Evolutionary conservation across 2,888 invertebrate genomes (phyloP).

Genomic region (Galeruca laticollis): DNA sequence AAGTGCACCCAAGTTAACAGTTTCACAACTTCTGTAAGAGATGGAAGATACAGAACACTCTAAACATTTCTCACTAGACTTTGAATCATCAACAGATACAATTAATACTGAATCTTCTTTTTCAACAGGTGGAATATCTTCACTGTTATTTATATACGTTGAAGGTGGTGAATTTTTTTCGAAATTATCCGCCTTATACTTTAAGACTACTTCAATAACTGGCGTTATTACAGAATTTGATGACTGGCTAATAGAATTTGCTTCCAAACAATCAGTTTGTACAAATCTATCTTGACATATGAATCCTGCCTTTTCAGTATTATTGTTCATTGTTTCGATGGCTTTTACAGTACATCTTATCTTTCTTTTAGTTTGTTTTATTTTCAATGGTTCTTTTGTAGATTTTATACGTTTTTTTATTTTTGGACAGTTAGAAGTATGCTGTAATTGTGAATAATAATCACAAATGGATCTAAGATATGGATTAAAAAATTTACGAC

Average conservation of each 20-base stretch:
- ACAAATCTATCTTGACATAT: not conserved
- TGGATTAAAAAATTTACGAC: not conserved
- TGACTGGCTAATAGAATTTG: not conserved
- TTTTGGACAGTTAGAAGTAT: not conserved
- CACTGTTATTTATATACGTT: too few relatives aligned
- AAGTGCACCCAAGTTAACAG: too few relatives aligned
- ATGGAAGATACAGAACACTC: too few relatives aligned
- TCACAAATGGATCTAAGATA: not conserved
- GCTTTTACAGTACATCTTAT: not conserved
- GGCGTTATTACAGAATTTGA: not conserved
- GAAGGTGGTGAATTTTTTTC: not conserved
- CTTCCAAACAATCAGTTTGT: not conserved
- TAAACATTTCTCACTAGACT: not conserved
- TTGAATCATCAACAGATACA: not conserved
- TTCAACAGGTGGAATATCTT: not conserved
- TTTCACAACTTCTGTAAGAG: too few relatives aligned
- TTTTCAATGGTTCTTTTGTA: not conserved
- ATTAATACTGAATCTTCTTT: not conserved
- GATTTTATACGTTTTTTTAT: not conserved
- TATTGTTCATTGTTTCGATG: not conserved
- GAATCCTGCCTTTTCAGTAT: not conserved
- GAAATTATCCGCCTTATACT: not conserved
- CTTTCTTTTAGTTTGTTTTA: not conserved
- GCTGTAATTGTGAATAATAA: not conserved
- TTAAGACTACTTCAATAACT: not conserved